Evolutionary conservation across 2,797 vertebrate species (phyloP).

Genomic region (Rhabdophis nuchalis): DNA sequence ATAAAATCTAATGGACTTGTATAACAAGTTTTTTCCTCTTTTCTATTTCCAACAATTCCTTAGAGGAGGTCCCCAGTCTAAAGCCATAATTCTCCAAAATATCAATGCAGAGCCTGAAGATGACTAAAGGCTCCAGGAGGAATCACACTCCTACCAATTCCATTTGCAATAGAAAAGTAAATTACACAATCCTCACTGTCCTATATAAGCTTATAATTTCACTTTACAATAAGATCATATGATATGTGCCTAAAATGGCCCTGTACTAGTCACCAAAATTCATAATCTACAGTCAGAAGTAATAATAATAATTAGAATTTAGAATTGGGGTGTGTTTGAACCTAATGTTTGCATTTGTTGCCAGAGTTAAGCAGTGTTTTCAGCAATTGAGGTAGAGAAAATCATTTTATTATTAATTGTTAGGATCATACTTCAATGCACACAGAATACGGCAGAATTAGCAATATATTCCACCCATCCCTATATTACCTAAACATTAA

Average conservation of each 20-base stretch:
- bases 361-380: constrained; percentile 5
- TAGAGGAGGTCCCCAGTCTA: neutral
- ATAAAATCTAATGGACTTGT: neutral
- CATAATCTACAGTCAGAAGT: neutral
- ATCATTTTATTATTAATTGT: neutral
- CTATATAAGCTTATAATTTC: neutral
- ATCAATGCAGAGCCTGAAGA: neutral
- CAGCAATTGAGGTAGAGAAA: neutral
- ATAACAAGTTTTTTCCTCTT: neutral
- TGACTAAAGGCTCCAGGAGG: neutral
- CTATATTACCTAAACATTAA: constrained; percentile 36
- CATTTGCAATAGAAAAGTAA: neutral
- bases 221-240: constrained; percentile 25
- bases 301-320: neutral
- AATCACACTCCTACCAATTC: neutral
- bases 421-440: neutral
- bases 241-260: neutral
- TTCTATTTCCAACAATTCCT: neutral
- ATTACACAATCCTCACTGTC: neutral
- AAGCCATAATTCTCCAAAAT: neutral
- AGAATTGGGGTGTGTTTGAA: constrained; percentile 1
- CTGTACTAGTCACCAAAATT: neutral
- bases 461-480: neutral
- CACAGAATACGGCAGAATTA: neutral
- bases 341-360: constrained; percentile 26